Evolutionary conservation across 1,140 invertebrate species (phyloP), one percentile per base, ranked within the genome.

Genomic region (Diorhabda carinulata): DNA sequence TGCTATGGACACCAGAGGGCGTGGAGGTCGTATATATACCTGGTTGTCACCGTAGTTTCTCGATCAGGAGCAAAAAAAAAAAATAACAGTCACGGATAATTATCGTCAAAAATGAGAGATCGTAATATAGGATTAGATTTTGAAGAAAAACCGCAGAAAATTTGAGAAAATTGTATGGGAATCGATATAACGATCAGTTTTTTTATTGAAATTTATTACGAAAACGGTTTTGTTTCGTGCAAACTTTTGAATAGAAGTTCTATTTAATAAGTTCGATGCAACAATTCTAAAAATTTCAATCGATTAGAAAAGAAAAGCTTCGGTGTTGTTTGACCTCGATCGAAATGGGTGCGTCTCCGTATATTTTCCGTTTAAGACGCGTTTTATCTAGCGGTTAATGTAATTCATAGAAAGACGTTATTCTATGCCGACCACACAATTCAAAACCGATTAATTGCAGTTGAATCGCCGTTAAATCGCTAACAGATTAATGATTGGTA

Each of bases 1-100:
- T 76, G 64, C 78, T 71, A 77, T 77, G 77, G 76, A 73, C 69
- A 75, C 74, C 44, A 68, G 66, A 65, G 72, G 77, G 78, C 76
- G 77, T 72, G 68, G 70, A 66, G 70, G 66, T 66, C 60, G 25
- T 25, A 25, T 25, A 69, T 66, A 72, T 76, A 77, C 76, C 77
- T 77, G 77, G 72, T 67, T 77, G 74, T 76, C 76, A 78, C 70
- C 25, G 25, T 25, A 25, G 25, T 25, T 25, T 25, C 25, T 25
- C 25, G 25, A 25, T 25, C 25, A 25, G 25, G 25, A 25, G 25
- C 1, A 25, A 25, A 25, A 25, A 25, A 25, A 25, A 25, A 25
- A 25, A 25, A 25, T 25, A 25, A 25, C 25, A 25, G 25, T 25
- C 25, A 25, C 25, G 2, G 25, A 25, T 25, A 25, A 25, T 25